Evolutionary conservation across 92 coral and sea anemone genomes (phyloP), one percentile per base, ranked within the genome.

Genomic region (Siderastrea radians): DNA sequence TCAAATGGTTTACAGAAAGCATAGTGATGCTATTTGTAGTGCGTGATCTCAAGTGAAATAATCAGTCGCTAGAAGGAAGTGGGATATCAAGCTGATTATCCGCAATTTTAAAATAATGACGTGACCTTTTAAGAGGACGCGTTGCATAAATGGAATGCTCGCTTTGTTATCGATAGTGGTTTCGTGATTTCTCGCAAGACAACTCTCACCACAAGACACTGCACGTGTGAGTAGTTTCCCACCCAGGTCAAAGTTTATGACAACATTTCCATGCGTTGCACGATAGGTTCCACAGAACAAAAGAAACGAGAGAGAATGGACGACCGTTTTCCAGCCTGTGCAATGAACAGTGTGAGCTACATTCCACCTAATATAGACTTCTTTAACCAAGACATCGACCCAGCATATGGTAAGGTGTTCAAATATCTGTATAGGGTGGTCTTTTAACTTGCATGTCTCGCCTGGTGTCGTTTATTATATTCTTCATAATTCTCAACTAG

Each of bases 231-330:
- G 10, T 17, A 59, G 67, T 48, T 58, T 69, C 68, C 78, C 78
- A 57, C 38, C 58, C 16, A 55, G 86, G 77, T 82, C 86, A 82
- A 82, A 80, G 84, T 80, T 80, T 80, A 80, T 53, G 75, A 80
- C 54, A 80, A 82, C 70, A 82, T 50, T 71, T 70, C 43, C 48
- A 14, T 46, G 53, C 5, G 51, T 45, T 57, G 77, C 85, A 69
- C 76, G 85, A 77, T 81, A 69, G 77, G 66, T 45, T 45, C 49
- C 49, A 57, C 51, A 81, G 60, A 7, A 68, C 63, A 65, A 77
- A 59, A 11, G 47, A 26, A 6, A 65, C 9, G 51, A 79, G 61
- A n/a, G 45, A 79, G 1, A 1, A 79, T 79, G 84, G 61, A 65
- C 49, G 50, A 55, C 7, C 52, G 74, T 3, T 51, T 79, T 4